These are phyloP conservation scores for Pycnonotus jocosus DNA, from an alignment of 2,113 vertebrate species.

Conservation along the genomic window DNA sequence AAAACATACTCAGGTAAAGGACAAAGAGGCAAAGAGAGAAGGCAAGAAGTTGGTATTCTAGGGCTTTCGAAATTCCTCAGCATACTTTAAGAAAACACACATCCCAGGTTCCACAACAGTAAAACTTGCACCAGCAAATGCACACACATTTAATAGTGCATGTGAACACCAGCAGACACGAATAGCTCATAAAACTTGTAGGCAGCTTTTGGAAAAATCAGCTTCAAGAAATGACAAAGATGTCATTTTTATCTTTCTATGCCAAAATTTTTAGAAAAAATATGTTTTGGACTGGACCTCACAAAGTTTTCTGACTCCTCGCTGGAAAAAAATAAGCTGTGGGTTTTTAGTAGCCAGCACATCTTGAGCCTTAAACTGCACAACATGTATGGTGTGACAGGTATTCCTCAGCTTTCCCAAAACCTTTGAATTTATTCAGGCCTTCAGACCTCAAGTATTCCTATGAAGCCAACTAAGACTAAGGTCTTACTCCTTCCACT, in stretches of 20 bases:
- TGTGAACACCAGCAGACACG: not conserved
- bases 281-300: not conserved
- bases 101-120: not conserved
- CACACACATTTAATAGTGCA: not conserved
- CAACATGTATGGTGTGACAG: not conserved
- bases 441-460: not conserved
- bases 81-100: not conserved
- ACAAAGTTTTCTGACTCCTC: not conserved
- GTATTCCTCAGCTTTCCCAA: not conserved
- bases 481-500: not conserved
- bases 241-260: not conserved
- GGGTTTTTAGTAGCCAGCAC: not conserved
- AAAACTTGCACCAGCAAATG: not conserved
- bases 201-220: not conserved
- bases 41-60: not conserved
- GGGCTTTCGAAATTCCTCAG: not conserved
- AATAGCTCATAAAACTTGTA: not conserved
- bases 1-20: not conserved
- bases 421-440: not conserved
- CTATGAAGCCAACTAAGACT: not conserved
- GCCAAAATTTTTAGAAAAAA: not conserved
- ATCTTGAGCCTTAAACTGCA: not conserved
- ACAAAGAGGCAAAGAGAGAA: not conserved
- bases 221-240: not conserved
- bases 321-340: not conserved